Percentiles rank a stretch among this genome's conserved stretches.
Evolutionary conservation across 2,113 vertebrate species (phyloP).

Genomic region (Dicerorhinus sumatrensis): DNA sequence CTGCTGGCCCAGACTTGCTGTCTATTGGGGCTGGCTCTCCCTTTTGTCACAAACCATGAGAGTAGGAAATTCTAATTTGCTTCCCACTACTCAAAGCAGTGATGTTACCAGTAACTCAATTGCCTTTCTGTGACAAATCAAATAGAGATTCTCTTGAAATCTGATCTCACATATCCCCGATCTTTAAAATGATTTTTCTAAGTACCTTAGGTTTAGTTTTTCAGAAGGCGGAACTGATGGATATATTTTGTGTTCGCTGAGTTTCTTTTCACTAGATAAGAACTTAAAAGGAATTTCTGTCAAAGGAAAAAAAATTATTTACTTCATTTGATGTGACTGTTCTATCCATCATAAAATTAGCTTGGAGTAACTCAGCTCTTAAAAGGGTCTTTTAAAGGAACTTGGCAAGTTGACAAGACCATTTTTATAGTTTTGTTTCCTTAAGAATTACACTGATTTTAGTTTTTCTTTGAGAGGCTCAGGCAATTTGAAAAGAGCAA

Average conservation of each 20-base stretch:
- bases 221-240: constrained; percentile 18
- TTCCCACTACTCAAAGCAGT: background rate
- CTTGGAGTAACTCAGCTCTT: constrained; percentile 64
- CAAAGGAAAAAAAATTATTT: constrained; percentile 58
- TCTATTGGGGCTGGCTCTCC: background rate
- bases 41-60: background rate
- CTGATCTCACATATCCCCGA: background rate
- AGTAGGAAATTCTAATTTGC: background rate
- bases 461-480: background rate
- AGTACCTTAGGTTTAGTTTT: constrained; percentile 45
- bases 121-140: background rate
- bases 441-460: constrained; percentile 45
- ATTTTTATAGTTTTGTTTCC: constrained; percentile 37
- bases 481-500: constrained; percentile 39
- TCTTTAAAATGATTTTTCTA: constrained; percentile 62
- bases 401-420: background rate
- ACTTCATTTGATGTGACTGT: constrained; percentile 29
- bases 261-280: constrained; percentile 35
- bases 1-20: background rate
- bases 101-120: background rate
- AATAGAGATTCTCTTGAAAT: constrained; percentile 22
- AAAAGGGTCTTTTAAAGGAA: constrained; percentile 67
- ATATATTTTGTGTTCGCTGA: constrained; percentile 47
- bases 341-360: constrained; percentile 69
- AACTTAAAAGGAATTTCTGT: constrained; percentile 64